Conservation (phyloP, 1,140 invertebrate genomes). For the Tribolium madens region DNA sequence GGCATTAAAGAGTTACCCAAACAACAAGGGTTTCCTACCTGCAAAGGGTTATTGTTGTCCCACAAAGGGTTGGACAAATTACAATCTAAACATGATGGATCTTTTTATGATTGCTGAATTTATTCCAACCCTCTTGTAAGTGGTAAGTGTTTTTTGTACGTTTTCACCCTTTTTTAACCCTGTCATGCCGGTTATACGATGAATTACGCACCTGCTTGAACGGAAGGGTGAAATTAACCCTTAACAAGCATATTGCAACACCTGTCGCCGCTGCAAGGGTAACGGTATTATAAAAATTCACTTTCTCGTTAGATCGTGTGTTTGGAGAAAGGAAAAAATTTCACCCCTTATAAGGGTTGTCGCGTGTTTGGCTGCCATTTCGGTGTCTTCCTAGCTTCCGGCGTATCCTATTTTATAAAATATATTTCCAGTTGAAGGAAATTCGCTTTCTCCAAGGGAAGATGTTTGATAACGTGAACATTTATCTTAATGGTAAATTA, state of each 20-base stretch:
- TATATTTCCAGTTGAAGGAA: slow-evolving; percentile 38
- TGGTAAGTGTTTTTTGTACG: slow-evolving; percentile 19
- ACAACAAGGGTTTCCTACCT: slow-evolving; percentile 19
- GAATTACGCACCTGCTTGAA: slow-evolving; percentile 32
- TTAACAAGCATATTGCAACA: slow-evolving; percentile 40
- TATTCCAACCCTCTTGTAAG: slow-evolving; percentile 2
- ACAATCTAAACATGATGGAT: slow-evolving; percentile 34
- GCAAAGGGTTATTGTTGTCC: slow-evolving; percentile 21
- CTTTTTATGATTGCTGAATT: slow-evolving; percentile 25
- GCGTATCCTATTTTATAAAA: slow-evolving; percentile 48
- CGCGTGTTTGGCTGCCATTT: slow-evolving; percentile 44
- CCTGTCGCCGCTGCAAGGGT: slow-evolving; percentile 24
- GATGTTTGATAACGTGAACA: neutral
- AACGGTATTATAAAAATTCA: slow-evolving; percentile 11
- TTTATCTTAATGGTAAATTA: neutral
- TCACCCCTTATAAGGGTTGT: slow-evolving; percentile 32
- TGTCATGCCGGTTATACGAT: slow-evolving; percentile 34
- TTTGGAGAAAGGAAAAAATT: slow-evolving; percentile 8
- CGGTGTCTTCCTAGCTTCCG: slow-evolving; percentile 39
- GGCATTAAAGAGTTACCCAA: slow-evolving; percentile 31
- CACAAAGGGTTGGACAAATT: slow-evolving; percentile 32
- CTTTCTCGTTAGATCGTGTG: slow-evolving; percentile 14
- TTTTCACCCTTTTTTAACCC: slow-evolving; percentile 26
- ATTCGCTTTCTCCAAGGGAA: slow-evolving; percentile 34
- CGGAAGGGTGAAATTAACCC: slow-evolving; percentile 42